A percentile compares a stretch with the other conserved stretches of the same genome.
These are phyloP conservation scores for Thalassoma bifasciatum DNA, from an alignment of 2,113 vertebrate species.

Conservation along the genomic window DNA sequence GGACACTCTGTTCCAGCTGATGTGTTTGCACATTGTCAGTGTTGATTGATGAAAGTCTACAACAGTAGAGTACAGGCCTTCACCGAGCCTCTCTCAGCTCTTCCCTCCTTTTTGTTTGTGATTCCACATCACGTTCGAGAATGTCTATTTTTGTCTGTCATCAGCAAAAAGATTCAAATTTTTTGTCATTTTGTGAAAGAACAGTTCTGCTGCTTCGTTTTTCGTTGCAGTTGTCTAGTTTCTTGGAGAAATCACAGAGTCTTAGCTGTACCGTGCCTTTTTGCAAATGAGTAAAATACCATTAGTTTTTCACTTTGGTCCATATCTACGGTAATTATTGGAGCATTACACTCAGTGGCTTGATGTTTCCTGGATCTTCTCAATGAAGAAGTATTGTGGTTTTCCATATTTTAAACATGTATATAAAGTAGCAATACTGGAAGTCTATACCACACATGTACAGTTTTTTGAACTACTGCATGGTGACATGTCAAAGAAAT, in stretches of 20 bases:
- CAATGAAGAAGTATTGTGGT: too few species aligned
- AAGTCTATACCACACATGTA: too few species aligned
- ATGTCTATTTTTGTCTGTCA: background rate
- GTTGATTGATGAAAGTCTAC: constrained; percentile 25
- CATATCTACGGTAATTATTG: constrained; percentile 33
- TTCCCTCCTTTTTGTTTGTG: background rate
- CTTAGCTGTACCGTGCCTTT: constrained; percentile 8
- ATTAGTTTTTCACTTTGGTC: constrained; percentile 9
- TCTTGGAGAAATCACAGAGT: too few species aligned
- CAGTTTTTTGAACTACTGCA: too few species aligned
- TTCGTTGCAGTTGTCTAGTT: constrained; percentile 2
- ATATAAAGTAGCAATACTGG: too few species aligned
- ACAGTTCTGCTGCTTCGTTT: background rate
- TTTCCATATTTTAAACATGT: too few species aligned
- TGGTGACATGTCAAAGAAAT: too few species aligned
- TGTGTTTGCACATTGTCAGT: constrained; percentile 37
- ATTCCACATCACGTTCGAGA: background rate
- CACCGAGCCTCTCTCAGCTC: background rate
- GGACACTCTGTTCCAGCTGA: constrained; percentile 39
- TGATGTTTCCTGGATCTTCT: constrained; percentile 13
- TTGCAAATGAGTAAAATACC: constrained; percentile 17
- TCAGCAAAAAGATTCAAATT: background rate
- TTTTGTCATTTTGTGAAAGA: constrained; percentile 19
- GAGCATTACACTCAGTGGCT: constrained; percentile 11
- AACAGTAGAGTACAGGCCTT: background rate